These are phyloP conservation scores for Sarcophaga subvicina DNA, from an alignment of 2,888 invertebrate genomes.

Conservation along the genomic window DNA sequence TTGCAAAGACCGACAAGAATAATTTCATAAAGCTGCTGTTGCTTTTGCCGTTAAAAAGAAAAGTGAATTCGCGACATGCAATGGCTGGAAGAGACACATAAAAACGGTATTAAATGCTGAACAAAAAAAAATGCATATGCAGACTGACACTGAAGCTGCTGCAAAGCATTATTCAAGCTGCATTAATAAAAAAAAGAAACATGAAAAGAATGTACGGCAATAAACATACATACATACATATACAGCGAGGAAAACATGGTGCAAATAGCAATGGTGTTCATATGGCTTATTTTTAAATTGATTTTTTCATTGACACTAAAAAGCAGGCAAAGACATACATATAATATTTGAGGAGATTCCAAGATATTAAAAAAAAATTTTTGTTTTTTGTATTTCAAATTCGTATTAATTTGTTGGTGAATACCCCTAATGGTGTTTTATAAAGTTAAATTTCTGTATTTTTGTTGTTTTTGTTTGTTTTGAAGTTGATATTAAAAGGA, in stretches of 20 bases:
- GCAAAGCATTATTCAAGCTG: conserved; percentile 6
- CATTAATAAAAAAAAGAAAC: background rate
- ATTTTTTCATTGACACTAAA: too few species aligned
- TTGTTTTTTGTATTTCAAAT: background rate
- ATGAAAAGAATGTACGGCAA: background rate
- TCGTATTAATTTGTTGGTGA: background rate
- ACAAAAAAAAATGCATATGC: conserved; percentile 29
- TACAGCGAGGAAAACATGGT: background rate
- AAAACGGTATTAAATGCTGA: conserved; percentile 49
- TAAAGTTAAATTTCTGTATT: background rate
- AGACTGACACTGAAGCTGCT: background rate
- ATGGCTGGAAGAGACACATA: conserved; percentile 47
- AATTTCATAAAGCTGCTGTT: conserved; percentile 35
- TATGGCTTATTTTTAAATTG: too few species aligned
- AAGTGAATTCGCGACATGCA: conserved; percentile 55
- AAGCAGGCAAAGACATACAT: background rate
- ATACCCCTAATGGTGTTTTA: background rate
- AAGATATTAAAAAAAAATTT: background rate
- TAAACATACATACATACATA: too few species aligned
- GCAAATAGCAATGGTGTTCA: conserved; percentile 36
- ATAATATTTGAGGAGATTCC: background rate
- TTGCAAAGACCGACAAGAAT: background rate
- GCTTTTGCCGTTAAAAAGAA: conserved; percentile 41
- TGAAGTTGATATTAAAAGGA: conserved; percentile 30
- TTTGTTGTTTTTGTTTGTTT: background rate